These are phyloP conservation scores for Trachelipus rathkii DNA, from an alignment of 1,140 invertebrate species.

Conservation along the genomic window DNA sequence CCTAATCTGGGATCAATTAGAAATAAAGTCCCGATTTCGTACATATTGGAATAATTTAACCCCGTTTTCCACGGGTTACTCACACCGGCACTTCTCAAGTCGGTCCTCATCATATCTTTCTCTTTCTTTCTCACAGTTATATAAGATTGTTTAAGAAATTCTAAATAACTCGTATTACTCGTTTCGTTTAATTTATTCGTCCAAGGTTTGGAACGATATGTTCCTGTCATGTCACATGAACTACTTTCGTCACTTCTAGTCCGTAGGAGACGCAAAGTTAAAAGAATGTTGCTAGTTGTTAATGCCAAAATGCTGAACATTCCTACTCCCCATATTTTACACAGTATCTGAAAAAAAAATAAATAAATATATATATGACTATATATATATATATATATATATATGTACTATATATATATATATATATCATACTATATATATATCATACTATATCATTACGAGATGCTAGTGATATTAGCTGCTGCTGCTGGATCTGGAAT, in stretches of 20 bases:
- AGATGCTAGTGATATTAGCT: too few species aligned
- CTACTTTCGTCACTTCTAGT: neutral
- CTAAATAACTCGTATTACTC: neutral
- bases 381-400: too few species aligned
- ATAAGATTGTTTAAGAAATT: neutral
- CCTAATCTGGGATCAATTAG: neutral
- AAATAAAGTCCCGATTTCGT: neutral
- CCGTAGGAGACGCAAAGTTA: constrained; percentile 9
- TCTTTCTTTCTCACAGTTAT: neutral
- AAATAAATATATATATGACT: too few species aligned
- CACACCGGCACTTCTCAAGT: neutral
- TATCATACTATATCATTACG: too few species aligned
- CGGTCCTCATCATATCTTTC: neutral
- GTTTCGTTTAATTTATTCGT: neutral
- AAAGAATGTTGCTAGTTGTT: neutral
- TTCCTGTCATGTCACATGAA: neutral
- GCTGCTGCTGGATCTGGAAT: too few species aligned
- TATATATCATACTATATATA: too few species aligned
- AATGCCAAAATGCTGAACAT: constrained; percentile 17
- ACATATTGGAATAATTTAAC: neutral
- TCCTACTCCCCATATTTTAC: neutral
- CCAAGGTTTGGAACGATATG: neutral
- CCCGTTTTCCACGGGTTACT: neutral
- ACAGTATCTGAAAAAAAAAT: neutral
- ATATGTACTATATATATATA: too few species aligned